Evolutionary conservation across 2,888 invertebrate genomes (phyloP), one percentile per base, ranked within the genome.

Genomic region (Amphipyra tragopoginis): DNA sequence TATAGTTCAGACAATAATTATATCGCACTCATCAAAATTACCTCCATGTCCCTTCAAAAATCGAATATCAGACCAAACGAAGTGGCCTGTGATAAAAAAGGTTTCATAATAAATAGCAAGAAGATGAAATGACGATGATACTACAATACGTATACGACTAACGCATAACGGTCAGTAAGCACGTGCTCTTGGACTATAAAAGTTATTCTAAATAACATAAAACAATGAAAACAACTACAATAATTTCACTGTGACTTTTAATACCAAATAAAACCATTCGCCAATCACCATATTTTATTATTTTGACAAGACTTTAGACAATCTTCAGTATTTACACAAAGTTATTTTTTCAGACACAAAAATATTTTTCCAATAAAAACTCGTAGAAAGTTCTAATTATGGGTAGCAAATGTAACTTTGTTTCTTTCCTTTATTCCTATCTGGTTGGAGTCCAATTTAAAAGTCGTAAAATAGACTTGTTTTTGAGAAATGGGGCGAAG

Each of bases 361-460:
- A 73, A 55, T 21, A n/a, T 7, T 42, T 47, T 43, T 9, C 0
- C 0, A 5, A 0, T 1, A 36, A 9, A 34, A 15, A 39, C 29
- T 8, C 0, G 0, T 2, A 0, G 0, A 5, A 26, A 21, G 38
- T 9, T 38, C 11, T 15, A 1, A 61, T 58, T 50, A 1, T 11
- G 0, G n/a, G 40, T 11, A 0, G 72, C 63, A 77, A 60, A 52
- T 0, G 4, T 68, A 82, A 81, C 1, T 73, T 82, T 77, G 85
- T 76, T n/a, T 43, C 5, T 11, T 26, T 61, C 58, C 21, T 76
- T 50, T 68, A 70, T 77, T 70, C 71, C 70, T 73, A 67, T 57
- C 47, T 51, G 47, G 57, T 65, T 55, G 54, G 42, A 70, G 63
- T 79, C 67, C 60, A 79, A 79, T 79, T 70, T 73, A 65, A 70